A percentile compares a stretch with the other conserved stretches of the same genome.
Evolutionary conservation across 2,113 vertebrate species (phyloP).

Genomic region (Rhipidura dahli): DNA sequence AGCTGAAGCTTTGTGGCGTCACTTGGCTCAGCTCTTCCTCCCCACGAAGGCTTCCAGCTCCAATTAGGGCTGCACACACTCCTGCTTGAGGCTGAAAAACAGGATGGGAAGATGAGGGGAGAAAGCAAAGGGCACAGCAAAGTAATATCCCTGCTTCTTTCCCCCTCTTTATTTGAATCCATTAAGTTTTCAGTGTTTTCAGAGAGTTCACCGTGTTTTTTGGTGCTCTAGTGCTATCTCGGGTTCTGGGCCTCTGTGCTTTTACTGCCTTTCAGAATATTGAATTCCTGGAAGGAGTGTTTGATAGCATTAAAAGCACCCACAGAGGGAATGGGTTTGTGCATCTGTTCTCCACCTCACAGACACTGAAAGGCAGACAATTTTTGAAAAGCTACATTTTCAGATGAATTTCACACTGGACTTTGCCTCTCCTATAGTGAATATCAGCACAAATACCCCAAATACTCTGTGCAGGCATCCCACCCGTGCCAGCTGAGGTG

Average conservation of each 20-base stretch:
- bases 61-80: background rate
- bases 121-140: background rate
- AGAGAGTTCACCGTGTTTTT: background rate
- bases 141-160: background rate
- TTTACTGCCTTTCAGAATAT: background rate
- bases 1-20: background rate
- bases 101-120: background rate
- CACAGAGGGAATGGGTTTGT: background rate
- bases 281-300: conserved; percentile 16
- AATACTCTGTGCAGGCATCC: background rate
- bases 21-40: background rate
- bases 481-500: background rate
- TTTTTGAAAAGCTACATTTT: background rate
- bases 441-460: background rate
- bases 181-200: background rate
- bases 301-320: background rate
- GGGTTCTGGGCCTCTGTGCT: background rate
- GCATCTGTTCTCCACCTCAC: background rate
- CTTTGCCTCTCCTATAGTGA: background rate
- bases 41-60: background rate
- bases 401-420: background rate
- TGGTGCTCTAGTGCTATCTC: background rate
- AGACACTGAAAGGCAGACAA: background rate
- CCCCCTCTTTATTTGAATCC: background rate
- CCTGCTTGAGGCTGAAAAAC: background rate